Base-by-base conservation (phyloP, 1,140 invertebrate species). In the Macrotrachela quadricornifera region DNA sequence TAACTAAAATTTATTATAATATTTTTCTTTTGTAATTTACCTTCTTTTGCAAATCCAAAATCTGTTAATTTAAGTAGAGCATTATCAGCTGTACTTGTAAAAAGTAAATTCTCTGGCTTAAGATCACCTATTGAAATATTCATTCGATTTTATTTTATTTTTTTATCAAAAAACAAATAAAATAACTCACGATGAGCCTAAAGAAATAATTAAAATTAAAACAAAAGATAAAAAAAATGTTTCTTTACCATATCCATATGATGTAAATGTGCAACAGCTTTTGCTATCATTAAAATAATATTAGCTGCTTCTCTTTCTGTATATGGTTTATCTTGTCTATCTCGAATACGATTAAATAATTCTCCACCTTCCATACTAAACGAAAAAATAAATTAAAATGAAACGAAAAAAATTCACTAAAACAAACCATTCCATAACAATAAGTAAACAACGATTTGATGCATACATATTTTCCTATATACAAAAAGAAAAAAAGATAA, bases 31-130 rank as follows among this genome's bases (percentile, higher is more conserved):
- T 44, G 37, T 1, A 37, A 74, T 37, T 62, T 62, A 55, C 79
- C 62, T 54, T 92, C 85, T 70, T 97, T 97, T n/a, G 92, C 92
- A 76, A 97, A 97, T n/a, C 92, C 92, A 74, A 96, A 97, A 71
- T 97, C 92, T 41, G 90, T 96, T 57, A 97, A 73, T 73, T 96
- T 97, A 42, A 96, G 76, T 57, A 84, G 74, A 30, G 82, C 86
- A 50, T 70, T 61, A 38, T 64, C 51, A 43, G 64, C 64, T 56
- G 68, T 69, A 40, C 62, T 59, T 39, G 68, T 65, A 59, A 74
- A 77, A 10, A 77, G 59, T 44, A 78, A 63, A 65, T 77, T 78
- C 63, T 75, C 74, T 17, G 74, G 74, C 68, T 73, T 60, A 16
- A 69, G 64, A 53, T 56, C 53, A 30, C 21, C 21, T 30, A 30